Evolutionary conservation across 2,888 invertebrate genomes (phyloP).

Genomic region (Tipula confusa): DNA sequence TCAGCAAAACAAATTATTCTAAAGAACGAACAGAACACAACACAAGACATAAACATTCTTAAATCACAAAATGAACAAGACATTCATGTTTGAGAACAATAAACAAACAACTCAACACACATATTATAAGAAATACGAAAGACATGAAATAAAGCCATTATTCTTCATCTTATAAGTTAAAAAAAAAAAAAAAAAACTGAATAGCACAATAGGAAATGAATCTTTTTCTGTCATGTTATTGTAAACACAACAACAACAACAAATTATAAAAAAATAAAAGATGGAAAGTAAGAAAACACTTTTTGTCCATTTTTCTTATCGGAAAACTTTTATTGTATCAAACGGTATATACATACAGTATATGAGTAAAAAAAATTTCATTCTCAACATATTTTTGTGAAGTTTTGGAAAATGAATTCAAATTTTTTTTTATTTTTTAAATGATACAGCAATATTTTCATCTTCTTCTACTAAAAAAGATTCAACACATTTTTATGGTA

Average conservation of each 20-base stretch:
- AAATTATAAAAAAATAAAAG: neutral
- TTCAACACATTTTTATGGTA: no score
- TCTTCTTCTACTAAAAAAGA: neutral
- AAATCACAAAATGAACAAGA: neutral
- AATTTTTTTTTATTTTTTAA: no score
- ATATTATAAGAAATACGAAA: neutral
- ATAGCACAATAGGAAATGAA: neutral
- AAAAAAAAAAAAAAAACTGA: neutral
- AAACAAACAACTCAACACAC: neutral
- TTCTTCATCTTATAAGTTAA: no score
- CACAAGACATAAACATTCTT: neutral
- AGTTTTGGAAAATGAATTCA: neutral
- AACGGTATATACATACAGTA: neutral
- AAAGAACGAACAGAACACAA: neutral
- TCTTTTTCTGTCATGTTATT: neutral
- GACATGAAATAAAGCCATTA: no score
- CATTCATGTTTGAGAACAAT: neutral
- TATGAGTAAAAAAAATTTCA: neutral
- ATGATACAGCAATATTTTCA: neutral
- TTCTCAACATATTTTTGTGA: neutral
- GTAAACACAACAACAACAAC: no score
- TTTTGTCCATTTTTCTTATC: conserved; percentile 20
- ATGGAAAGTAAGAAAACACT: neutral
- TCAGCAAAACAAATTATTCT: neutral
- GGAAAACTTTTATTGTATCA: neutral